Base-by-base conservation (phyloP, 1,140 invertebrate genomes). In the Saccostrea echinata region DNA sequence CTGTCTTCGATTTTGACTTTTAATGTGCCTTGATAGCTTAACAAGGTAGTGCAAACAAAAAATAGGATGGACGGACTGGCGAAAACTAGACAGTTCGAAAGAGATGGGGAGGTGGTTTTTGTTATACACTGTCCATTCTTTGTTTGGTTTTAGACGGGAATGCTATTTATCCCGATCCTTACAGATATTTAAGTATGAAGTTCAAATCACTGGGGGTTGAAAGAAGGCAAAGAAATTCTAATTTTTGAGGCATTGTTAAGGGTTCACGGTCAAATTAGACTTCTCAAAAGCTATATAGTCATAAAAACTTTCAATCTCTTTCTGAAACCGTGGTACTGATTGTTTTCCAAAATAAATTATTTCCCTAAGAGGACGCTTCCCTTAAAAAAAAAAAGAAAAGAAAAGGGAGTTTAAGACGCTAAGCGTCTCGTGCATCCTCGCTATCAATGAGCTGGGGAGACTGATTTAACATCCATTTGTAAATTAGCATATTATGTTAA, bases 21-120 rank as follows among this genome's bases (percentile, higher is more conserved):
- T 76, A 76, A 76, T 76, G 27, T 76, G 68, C 27, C 68, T 2
- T 27, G 68, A 33, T 76, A 33, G 68, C 9, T 76, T 76, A 76
- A 33, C 68, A 33, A 8, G 68, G 68, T 76, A 76, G 68, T 76
- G 68, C 68, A 76, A 76, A 76, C 68, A 76, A 76, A 33, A 71
- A 71, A 76, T 30, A 76, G 68, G 68, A 76, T 76, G 68, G 68
- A 33, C 27, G 68, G 55, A 30, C 27, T 76, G 68, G 68, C 30
- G 12, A 76, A 76, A 76, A 24, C 27, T 76, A 76, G 68, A 33
- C 68, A 76, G 27, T 76, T 76, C 24, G 27, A 13, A 76, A 76
- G 68, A 76, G 24, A 76, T 76, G 68, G 30, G 30, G 68, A 76
- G 68, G 68, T n/a, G 68, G 27, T 27, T 76, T 71, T 76, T 76